Evolutionary conservation across 2,113 vertebrate genomes (phyloP), one percentile per base, ranked within the genome.

Genomic region (Amia ocellicauda): DNA sequence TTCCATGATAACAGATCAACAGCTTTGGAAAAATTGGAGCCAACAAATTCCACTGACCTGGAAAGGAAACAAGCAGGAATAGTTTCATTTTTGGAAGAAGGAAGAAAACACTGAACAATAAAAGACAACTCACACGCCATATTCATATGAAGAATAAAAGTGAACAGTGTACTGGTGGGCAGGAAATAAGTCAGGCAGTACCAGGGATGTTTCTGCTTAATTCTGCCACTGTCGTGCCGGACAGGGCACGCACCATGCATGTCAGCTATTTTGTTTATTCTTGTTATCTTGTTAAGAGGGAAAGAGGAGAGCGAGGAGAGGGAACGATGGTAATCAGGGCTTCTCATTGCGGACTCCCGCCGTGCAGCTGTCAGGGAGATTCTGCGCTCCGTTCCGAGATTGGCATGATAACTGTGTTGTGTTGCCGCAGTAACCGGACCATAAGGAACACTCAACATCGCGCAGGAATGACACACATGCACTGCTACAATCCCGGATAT

Each of bases 331-430:
- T 9, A 29, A 67, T 22, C 36, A 14, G 28, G 36, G 29, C 28
- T 9, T 16, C 54, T 42, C 42, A 24, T 26, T 14, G 45, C 49
- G 19, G n/a, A 47, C 20, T 60, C 31, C 47, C 49, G 41, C 20
- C 24, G 22, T 42, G 36, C 64, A 60, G 64, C 65, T 61, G 58
- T 67, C 49, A n/a, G 58, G 58, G 47, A 60, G 58, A 60, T 55
- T 29, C 40, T 42, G 49, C 16, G 36, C 31, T 24, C 26, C 26
- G 11, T 60, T 67, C 54, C 60, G 17, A 54, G 19, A 54, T n/a
- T n/a, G 50, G 58, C 45, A 54, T 53, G 19, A 60, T 36, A 53
- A 60, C 31, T 54, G 57, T 62, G 66, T 67, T 67, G 36, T 28
- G 26, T 60, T 51, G 36, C 65, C 50, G 3, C 23, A 27, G 65